Base-by-base conservation (phyloP, 2,113 vertebrate genomes). In the Osmerus eperlanus region DNA sequence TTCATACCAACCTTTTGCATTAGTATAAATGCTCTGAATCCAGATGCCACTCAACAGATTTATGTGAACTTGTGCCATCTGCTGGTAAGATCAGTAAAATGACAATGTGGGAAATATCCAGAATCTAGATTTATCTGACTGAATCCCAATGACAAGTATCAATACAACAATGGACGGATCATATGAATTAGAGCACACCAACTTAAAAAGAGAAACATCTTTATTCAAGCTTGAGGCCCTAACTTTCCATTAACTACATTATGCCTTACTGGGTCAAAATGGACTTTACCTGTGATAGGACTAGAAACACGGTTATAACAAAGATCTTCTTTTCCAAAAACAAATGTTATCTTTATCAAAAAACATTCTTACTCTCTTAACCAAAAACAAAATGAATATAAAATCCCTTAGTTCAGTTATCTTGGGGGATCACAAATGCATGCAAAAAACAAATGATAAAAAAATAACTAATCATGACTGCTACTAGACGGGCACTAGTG, bases 181-280 rank as follows among this genome's bases (percentile, higher is more conserved):
- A 11, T 47, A 47, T 47, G 9, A 47, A 47, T 47, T 47, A 8
- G 41, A 9, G 41, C 28, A 60, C 18, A 53, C 67, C 68, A 1
- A 11, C 67, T 86, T 67, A 82, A 72, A 84, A 84, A 86, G 52
- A 65, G 64, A 79, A 84, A 85, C 78, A 78, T 65, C 62, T 90
- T 87, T 89, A 90, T 87, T 89, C 70, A 84, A 78, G 83, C 70
- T 84, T 75, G 68, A 74, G 77, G 80, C 80, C 81, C 72, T 84
- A 76, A 80, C 72, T 76, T 53, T 74, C 71, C 56, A 68, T 74
- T 75, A 29, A 86, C 74, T 81, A 89, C 75, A 86, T 65, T 36
- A 36, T 74, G 14, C 21, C 71, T 76, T 66, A 79, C 58, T 21
- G 25, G 72, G 72, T 78, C 68, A 56, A 74, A 79, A 74, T 14